Base-by-base conservation (phyloP, 2,797 vertebrate genomes). In the Chrosomus eos region DNA sequence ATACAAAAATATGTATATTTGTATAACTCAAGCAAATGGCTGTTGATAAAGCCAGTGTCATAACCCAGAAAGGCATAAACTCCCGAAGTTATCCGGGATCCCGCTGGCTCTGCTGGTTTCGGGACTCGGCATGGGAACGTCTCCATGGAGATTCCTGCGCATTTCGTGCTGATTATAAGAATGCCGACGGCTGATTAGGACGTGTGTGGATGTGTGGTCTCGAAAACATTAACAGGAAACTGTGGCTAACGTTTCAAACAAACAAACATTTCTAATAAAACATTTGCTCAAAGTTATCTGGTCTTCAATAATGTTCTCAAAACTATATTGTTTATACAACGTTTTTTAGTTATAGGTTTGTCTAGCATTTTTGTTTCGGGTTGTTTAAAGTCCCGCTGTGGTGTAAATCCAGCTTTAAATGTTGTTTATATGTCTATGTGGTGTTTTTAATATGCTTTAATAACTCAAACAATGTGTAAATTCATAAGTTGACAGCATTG, bases 91-190 rank as follows among this genome's bases (percentile, higher is more conserved):
- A 87, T 70, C 86, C 31, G 33, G 71, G 62, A 80, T 73, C 64
- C 55, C 66, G 87, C 86, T 67, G 64, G 68, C n/a, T n/a, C n/a
- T n/a, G n/a, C n/a, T 31, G 66, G 66, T 84, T 62, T 66, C 86
- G 51, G 82, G 72, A 48, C 66, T 64, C 70, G 60, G 66, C 84
- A 85, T 81, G 82, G 82, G 84, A 88, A 88, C 82, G 79, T 87
- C 84, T 87, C 86, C 87, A 53, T 48, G 87, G 86, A 87, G 86
- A 87, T 73, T 74, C 79, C 40, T 78, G 66, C 82, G 73, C 62
- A 23, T 48, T 5, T 67, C 18, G 58, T 58, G 87, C 80, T 86
- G 85, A 88, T 88, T 80, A 80, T n/a, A 68, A 55, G 77, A 86
- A 89, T 87, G 80, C 82, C 36, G 77, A 71, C 21, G 73, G 78